Conservation (phyloP, 2,113 vertebrate species). For the Phaethornis superciliosus region DNA sequence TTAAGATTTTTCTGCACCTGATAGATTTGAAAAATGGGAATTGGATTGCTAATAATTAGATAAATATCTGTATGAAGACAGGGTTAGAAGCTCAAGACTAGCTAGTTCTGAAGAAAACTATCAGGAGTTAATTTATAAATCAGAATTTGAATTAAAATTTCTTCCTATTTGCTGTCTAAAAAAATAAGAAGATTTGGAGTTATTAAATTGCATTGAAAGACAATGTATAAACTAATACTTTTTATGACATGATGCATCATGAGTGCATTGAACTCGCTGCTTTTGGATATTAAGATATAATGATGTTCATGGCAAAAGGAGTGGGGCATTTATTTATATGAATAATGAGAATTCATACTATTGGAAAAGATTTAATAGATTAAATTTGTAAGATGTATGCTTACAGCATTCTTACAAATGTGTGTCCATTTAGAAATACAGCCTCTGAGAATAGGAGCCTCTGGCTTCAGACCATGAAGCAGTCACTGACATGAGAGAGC, state of each 20-base stretch:
- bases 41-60: neutral
- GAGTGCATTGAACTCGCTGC: neutral
- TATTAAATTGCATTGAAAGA: neutral
- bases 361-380: neutral
- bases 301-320: neutral
- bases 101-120: neutral
- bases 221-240: neutral
- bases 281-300: neutral
- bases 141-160: neutral
- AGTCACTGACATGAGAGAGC: neutral
- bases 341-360: neutral
- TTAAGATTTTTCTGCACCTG: neutral
- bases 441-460: too few relatives aligned
- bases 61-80: neutral
- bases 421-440: neutral
- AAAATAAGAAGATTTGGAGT: neutral
- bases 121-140: neutral
- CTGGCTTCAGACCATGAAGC: neutral
- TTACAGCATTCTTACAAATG: neutral
- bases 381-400: neutral
- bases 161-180: neutral
- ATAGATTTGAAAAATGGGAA: slow-evolving; percentile 8
- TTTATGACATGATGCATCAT: neutral
- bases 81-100: neutral
- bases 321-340: neutral